Base-by-base conservation (phyloP, 1,140 invertebrate species). In the Helicoverpa armigera region DNA sequence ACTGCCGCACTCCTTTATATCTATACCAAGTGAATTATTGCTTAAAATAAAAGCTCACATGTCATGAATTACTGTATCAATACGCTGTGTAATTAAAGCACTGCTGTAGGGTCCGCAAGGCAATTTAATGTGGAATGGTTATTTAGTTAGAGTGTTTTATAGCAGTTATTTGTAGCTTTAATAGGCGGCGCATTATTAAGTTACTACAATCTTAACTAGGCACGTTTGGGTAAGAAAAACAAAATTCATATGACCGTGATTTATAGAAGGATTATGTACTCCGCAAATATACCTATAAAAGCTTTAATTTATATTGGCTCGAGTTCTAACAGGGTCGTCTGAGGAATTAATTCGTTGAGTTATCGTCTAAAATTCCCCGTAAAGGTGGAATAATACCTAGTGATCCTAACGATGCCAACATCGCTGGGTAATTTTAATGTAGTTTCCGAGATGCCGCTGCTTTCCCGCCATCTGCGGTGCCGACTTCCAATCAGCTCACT, bases 401-500 rank as follows among this genome's bases (percentile, higher is more conserved):
- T 18, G 18, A 48, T 79, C 43, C 65, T 69, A 58, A 79, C 53
- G 61, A 70, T 58, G 58, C 63, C 78, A 73, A 80, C 73, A 61
- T 63, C 43, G 16, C 43, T 18, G 54, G 69, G 85, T 90, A 89
- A 88, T 92, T 88, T 87, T 86, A 90, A 89, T 91, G 87, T 84
- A 86, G 16, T 85, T 90, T 84, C 83, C 81, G 70, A 83, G 70
- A 79, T 75, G 75, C 67, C 48, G 79, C 74, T 72, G 80, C 80
- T 82, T 87, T 87, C 80, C 85, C 80, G 85, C 85, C 88, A 89
- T 88, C 84, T 87, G 81, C 85, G 75, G 77, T 75, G 82, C 82
- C 65, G 85, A 85, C 84, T 87, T 87, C 90, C 89, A 92, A 94
- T 93, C 90, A 89, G 89, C 85, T 88, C 86, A 81, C 91, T 93